Conservation (phyloP, 2,888 invertebrate species). For the Cephus pulcher region DNA sequence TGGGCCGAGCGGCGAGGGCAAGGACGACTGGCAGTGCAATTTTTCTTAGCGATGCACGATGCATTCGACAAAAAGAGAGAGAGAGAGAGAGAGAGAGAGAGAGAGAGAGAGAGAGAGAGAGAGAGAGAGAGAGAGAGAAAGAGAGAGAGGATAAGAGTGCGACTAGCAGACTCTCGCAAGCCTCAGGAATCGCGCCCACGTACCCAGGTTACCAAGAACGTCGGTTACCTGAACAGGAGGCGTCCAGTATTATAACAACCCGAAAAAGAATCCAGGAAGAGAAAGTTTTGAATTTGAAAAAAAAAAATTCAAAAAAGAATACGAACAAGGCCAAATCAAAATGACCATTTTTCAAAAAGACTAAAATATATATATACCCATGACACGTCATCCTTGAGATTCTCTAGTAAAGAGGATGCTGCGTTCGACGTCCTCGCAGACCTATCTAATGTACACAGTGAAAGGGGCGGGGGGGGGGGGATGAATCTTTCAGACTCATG, state of each 20-base stretch:
- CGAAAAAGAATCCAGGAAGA: background rate
- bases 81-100: background rate
- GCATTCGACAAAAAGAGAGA: background rate
- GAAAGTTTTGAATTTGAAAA: background rate
- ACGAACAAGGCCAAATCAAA: background rate
- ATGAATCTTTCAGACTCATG: constrained; percentile 14
- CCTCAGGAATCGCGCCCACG: constrained; percentile 5
- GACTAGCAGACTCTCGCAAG: background rate
- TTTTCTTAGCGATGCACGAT: constrained; percentile 37
- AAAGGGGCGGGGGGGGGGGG: no score
- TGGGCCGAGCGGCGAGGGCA: constrained; percentile 62
- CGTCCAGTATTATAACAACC: background rate
- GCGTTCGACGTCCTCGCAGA: background rate
- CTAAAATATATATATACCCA: background rate
- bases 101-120: background rate
- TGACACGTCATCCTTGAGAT: background rate
- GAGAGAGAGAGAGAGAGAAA: constrained; percentile 10
- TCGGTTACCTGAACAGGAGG: background rate
- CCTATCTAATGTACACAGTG: background rate
- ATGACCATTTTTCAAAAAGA: background rate
- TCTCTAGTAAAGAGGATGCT: background rate
- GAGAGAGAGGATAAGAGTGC: background rate
- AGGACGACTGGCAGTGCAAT: constrained; percentile 61
- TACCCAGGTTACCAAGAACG: background rate
- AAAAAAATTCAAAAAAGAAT: background rate